Evolutionary conservation across 2,113 vertebrate genomes (phyloP).

Genomic region (Halichoerus grypus): DNA sequence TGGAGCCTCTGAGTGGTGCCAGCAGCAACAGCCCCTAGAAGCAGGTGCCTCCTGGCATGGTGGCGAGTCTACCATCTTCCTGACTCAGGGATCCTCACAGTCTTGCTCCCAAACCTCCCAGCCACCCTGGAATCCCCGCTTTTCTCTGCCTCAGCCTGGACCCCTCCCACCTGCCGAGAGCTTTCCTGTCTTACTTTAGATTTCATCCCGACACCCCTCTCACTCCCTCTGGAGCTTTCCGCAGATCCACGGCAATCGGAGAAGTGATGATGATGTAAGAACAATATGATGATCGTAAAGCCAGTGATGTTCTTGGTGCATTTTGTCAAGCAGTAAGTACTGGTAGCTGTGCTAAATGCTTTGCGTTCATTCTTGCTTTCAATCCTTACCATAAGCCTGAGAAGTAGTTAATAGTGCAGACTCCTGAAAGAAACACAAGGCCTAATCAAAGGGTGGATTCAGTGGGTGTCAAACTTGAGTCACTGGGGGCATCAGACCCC

Average conservation of each 20-base stretch:
- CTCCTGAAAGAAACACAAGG: neutral
- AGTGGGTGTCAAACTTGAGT: neutral
- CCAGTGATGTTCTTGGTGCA: neutral
- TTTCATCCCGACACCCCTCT: neutral
- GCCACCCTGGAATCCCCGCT: neutral
- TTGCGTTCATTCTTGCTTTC: neutral
- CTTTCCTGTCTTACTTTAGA: too few relatives aligned
- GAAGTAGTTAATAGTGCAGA: neutral
- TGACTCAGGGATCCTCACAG: neutral
- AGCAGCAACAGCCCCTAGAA: neutral
- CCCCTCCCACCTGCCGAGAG: neutral
- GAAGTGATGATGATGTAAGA: neutral
- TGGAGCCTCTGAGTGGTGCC: neutral
- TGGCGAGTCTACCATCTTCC: neutral
- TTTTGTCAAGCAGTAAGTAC: neutral
- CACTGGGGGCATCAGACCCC: neutral
- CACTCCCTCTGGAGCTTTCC: neutral
- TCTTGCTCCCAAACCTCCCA: neutral
- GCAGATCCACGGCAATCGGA: neutral
- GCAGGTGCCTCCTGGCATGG: neutral
- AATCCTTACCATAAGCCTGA: neutral
- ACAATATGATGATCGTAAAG: neutral
- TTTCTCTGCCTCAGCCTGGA: neutral
- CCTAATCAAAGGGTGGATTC: neutral
- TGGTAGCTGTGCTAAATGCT: neutral